These are phyloP conservation scores for Vesta saturnalis DNA, from an alignment of 2,888 invertebrate genomes.

Conservation along the genomic window DNA sequence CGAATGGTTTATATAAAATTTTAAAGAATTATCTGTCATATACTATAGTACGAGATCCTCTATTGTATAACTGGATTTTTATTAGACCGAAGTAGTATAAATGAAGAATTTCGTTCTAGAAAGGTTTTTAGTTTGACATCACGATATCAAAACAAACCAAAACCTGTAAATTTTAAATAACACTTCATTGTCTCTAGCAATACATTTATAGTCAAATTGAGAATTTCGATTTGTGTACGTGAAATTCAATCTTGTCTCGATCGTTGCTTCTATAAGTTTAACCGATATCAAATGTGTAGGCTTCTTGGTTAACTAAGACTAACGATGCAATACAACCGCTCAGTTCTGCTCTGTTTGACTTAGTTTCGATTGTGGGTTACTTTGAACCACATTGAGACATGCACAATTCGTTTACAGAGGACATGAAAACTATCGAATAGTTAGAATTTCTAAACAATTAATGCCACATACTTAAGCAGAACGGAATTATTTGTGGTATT, in stretches of 20 bases:
- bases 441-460: slow-evolving; percentile 23
- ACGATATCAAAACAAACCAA: too few species aligned
- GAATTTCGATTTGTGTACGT: slow-evolving; percentile 38
- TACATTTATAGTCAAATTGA: slow-evolving; percentile 42
- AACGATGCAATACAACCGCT: slow-evolving; percentile 36
- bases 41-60: background rate
- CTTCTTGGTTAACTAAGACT: slow-evolving; percentile 38
- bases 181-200: slow-evolving; percentile 37
- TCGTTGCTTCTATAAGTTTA: slow-evolving; percentile 26
- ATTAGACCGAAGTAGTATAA: slow-evolving; percentile 4
- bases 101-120: background rate
- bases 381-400: slow-evolving; percentile 15
- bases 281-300: slow-evolving; percentile 37
- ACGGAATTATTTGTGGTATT: too few species aligned
- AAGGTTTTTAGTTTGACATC: background rate
- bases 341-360: slow-evolving; percentile 28
- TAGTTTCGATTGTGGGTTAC: slow-evolving; percentile 25
- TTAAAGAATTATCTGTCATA: background rate
- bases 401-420: slow-evolving; percentile 20
- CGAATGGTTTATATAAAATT: slow-evolving; percentile 1
- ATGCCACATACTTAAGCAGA: background rate
- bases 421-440: slow-evolving; percentile 13
- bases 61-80: slow-evolving; percentile 10
- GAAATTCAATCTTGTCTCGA: slow-evolving; percentile 34
- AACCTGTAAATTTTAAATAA: slow-evolving; percentile 33